Evolutionary conservation across 1,140 invertebrate species (phyloP), one percentile per base, ranked within the genome.

Genomic region (Parasteatoda tepidariorum): DNA sequence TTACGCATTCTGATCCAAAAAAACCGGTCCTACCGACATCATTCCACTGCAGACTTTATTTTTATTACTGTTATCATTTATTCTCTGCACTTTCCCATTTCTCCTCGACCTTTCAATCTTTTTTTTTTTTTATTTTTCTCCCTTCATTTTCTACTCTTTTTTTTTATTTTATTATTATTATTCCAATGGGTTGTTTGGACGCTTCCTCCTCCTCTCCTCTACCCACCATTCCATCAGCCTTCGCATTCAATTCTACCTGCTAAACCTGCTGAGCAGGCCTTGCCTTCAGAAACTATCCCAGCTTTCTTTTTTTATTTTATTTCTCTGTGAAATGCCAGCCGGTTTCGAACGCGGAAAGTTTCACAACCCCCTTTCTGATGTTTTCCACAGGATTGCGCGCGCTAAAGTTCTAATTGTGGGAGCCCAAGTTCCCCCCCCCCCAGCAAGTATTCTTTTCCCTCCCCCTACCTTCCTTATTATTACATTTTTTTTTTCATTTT

Each of bases 41-140:
- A 30, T 64, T 64, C 31, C 26, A 13, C 64, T 38, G 54, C 57
- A 22, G n/a, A n/a, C 48, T 67, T 79, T 59, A 28, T 18, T 79
- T 79, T 79, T 79, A 79, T 79, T 67, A 68, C 62, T 76, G 73
- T 68, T 68, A 68, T 67, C 76, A 79, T 68, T 79, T n/a, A n/a
- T n/a, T 57, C 64, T 18, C 22, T 55, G 62, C 64, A 68, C 41
- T 54, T 68, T 68, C 76, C 76, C 64, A 79, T 68, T 79, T 41
- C 24, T 18, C 34, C 66, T 68, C 66, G 66, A 68, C 66, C 66
- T 68, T 73, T 73, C 70, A n/a, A 30, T 22, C 26, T 31, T 48
- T 48, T 48, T 64, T 64, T 64, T 18, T 57, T 31, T 48, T 48
- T 48, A 30, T 64, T 64, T 18, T 57, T 57, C 55, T n/a, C 9